These are phyloP conservation scores for Phenganax marumi DNA, from an alignment of 92 coral and sea anemone species.

Conservation along the genomic window DNA sequence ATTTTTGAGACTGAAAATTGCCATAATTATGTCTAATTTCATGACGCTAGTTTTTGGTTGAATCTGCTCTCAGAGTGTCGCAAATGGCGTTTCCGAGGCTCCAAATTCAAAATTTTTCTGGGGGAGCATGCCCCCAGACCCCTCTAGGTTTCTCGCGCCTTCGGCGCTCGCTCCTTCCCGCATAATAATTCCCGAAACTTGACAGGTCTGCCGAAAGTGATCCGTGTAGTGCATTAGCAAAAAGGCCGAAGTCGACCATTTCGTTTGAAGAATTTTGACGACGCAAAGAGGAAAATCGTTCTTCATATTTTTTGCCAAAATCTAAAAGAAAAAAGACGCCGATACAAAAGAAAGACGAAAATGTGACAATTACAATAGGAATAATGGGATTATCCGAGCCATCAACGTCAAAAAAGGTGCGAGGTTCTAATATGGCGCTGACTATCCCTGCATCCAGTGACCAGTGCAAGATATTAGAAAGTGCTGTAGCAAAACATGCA, in stretches of 20 bases:
- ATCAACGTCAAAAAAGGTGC: constrained; percentile 8
- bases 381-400: constrained; percentile 1
- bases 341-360: neutral
- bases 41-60: no score
- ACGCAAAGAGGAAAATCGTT: constrained; percentile 22
- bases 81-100: no score
- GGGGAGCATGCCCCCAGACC: no score
- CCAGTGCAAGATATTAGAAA: neutral
- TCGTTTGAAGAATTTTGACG: constrained; percentile 11
- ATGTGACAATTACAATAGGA: constrained; percentile 5
- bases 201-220: neutral
- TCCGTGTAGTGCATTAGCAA: neutral
- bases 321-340: neutral
- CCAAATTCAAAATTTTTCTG: no score
- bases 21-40: no score
- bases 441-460: constrained; percentile 6
- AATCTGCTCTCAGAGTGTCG: no score
- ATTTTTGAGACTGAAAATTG: no score
- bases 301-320: constrained; percentile 6
- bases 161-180: no score
- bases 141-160: no score
- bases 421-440: constrained; percentile 28
- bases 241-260: constrained; percentile 11
- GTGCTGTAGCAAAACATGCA: constrained; percentile 18
- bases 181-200: no score